Evolutionary conservation across 2,888 invertebrate species (phyloP).

Genomic region (Phragmatobia fuliginosa): DNA sequence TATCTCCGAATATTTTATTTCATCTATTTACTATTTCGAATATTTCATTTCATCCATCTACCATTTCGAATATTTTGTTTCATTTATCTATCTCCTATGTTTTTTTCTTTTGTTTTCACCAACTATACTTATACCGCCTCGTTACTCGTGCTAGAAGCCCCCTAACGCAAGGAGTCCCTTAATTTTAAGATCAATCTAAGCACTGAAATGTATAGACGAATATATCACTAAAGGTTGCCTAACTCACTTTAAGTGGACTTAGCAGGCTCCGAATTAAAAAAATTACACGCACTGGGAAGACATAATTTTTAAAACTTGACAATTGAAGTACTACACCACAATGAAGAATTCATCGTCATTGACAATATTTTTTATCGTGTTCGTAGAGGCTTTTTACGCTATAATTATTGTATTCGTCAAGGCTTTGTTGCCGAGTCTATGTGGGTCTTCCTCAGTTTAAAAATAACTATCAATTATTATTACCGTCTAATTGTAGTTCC

Average conservation of each 20-base stretch:
- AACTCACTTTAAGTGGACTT: no score
- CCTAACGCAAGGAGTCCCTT: no score
- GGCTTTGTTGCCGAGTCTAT: slow-evolving; percentile 22
- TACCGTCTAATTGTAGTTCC: slow-evolving; percentile 21
- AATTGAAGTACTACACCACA: slow-evolving; percentile 30
- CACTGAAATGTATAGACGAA: no score
- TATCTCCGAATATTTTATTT: neutral
- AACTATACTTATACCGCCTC: no score
- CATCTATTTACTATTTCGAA: neutral
- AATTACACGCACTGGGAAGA: no score
- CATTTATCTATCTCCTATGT: no score
- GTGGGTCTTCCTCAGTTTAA: slow-evolving; percentile 19
- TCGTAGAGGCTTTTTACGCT: slow-evolving; percentile 16
- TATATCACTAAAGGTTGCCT: no score
- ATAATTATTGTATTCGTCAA: slow-evolving; percentile 30
- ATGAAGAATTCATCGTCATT: slow-evolving; percentile 54
- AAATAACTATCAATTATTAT: slow-evolving; percentile 31
- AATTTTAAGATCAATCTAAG: no score
- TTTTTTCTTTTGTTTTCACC: no score
- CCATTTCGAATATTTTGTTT: neutral
- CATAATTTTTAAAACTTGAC: slow-evolving; percentile 43
- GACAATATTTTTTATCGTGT: slow-evolving; percentile 23
- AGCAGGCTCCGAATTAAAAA: no score
- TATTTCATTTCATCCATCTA: neutral
- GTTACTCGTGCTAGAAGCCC: no score